Evolutionary conservation across 1,140 invertebrate genomes (phyloP).

Genomic region (Andricus grossulariae): DNA sequence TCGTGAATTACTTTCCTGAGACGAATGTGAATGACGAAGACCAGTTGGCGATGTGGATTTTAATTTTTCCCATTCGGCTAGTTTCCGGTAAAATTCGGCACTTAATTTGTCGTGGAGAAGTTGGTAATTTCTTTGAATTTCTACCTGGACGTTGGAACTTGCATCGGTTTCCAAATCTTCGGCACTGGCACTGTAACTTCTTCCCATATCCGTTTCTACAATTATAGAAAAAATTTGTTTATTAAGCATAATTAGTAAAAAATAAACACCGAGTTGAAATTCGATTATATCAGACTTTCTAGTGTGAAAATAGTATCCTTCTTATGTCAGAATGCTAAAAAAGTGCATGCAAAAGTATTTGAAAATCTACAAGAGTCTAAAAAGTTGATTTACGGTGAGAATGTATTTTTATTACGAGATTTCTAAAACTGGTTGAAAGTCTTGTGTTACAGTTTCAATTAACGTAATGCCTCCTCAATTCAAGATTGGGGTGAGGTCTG

Average conservation of each 20-base stretch:
- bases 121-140: conserved; percentile 79
- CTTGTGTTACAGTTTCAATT: background rate
- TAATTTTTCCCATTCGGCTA: conserved; percentile 83
- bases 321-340: background rate
- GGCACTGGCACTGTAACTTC: conserved; percentile 59
- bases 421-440: no score
- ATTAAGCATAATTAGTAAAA: background rate
- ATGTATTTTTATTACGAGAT: no score
- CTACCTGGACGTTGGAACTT: conserved; percentile 66
- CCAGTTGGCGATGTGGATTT: conserved; percentile 57
- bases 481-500: background rate
- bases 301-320: background rate
- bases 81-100: conserved; percentile 83
- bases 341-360: no score
- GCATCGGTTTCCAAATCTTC: conserved; percentile 57
- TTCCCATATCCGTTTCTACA: conserved; percentile 39
- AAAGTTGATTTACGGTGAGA: no score
- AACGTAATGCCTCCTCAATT: conserved; percentile 21
- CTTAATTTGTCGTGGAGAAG: conserved; percentile 82
- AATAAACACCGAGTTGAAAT: background rate
- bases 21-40: conserved; percentile 7
- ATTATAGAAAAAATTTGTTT: background rate
- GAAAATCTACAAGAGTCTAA: no score
- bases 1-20: conserved; percentile 40
- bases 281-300: background rate